A percentile compares a stretch with the other conserved stretches of the same genome.
Evolutionary conservation across 2,888 invertebrate species (phyloP).

Genomic region (Alsophila aescularia): DNA sequence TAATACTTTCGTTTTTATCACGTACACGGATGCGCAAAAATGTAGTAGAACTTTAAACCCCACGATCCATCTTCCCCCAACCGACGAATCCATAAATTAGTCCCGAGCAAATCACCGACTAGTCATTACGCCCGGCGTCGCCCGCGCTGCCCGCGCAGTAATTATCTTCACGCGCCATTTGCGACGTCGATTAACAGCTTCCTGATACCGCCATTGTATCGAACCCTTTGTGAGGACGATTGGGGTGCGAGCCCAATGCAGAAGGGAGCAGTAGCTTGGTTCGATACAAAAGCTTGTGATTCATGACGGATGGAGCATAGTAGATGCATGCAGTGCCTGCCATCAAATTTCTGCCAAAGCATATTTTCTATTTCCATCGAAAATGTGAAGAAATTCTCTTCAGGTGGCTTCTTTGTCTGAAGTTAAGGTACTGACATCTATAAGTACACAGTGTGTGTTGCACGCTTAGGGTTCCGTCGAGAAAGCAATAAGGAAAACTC

Average conservation of each 20-base stretch:
- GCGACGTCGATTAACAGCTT: constrained; percentile 65
- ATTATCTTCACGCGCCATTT: constrained; percentile 73
- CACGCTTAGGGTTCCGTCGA: constrained; percentile 38
- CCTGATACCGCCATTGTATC: constrained; percentile 42
- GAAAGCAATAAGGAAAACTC: constrained; percentile 42
- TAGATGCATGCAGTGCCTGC: no score
- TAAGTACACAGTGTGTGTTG: neutral
- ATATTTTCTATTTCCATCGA: no score
- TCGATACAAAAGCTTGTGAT: neutral
- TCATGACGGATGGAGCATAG: neutral
- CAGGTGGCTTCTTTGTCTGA: neutral
- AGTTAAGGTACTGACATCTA: constrained; percentile 9
- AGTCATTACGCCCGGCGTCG: constrained; percentile 51
- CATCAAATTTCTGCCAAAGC: no score
- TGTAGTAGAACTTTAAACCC: neutral
- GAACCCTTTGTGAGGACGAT: constrained; percentile 53
- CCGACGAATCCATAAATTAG: constrained; percentile 38
- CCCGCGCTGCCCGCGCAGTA: constrained; percentile 47
- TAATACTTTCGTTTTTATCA: no score
- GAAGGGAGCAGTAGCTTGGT: neutral
- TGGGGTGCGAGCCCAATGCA: constrained; percentile 4
- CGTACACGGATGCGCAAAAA: neutral
- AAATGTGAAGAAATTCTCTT: no score
- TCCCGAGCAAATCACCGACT: constrained; percentile 40
- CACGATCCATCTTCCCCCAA: constrained; percentile 15